phyloP scores from a whole-genome alignment of 1,140 invertebrate genomes.

The Oryzaephilus surinamensis region DNA sequence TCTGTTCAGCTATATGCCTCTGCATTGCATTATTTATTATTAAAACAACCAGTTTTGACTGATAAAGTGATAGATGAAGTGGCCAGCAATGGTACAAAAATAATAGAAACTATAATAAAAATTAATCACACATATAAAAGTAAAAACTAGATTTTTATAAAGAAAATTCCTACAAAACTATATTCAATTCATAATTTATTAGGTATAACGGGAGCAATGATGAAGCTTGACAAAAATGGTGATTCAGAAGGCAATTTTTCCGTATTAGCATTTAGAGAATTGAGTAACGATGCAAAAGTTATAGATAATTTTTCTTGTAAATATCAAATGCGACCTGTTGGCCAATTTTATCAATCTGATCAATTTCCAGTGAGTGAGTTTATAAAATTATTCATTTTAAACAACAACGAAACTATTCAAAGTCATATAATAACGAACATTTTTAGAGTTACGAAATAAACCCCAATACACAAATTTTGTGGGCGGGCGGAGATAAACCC shows the following conservation, averaged over 20 bases:
- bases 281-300: constrained; percentile 27
- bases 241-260: constrained; percentile 97
- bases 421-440: not conserved
- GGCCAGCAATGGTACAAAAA: constrained; percentile 63
- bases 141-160: constrained; percentile 34
- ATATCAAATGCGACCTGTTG: constrained; percentile 69
- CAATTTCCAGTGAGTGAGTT: constrained; percentile 63
- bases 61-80: constrained; percentile 56
- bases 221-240: constrained; percentile 82
- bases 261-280: constrained; percentile 65
- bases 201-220: constrained; percentile 88
- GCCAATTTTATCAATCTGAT: constrained; percentile 56
- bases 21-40: constrained; percentile 67
- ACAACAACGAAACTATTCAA: not conserved
- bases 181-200: constrained; percentile 11
- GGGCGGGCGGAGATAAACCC: constrained; percentile 70
- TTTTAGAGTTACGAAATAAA: constrained; percentile 25
- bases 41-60: constrained; percentile 43
- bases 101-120: constrained; percentile 68
- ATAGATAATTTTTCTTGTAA: constrained; percentile 54
- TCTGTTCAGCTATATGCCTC: constrained; percentile 85
- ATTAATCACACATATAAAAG: constrained; percentile 64
- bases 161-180: not conserved
- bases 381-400: constrained; percentile 9
- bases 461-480: constrained; percentile 53